Evolutionary conservation across 2,888 invertebrate genomes (phyloP).

Genomic region (Philereme transversata): DNA sequence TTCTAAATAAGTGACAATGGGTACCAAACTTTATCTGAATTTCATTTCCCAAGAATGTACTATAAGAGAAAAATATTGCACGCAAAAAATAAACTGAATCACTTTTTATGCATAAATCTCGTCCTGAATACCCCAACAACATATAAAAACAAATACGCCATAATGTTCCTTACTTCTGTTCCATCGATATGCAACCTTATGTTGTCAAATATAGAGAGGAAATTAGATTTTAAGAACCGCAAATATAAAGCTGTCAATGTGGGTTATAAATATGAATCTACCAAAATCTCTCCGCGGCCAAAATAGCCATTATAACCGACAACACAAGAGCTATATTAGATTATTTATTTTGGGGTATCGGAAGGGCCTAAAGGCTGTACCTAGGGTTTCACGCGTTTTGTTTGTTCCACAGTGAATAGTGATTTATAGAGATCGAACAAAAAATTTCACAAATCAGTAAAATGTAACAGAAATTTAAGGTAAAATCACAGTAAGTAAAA

Average conservation of each 20-base stretch:
- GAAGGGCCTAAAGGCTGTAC: conserved; percentile 32
- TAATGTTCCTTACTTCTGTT: conserved; percentile 8
- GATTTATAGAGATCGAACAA: conserved; percentile 29
- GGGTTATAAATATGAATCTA: conserved; percentile 49
- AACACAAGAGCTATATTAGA: conserved; percentile 36
- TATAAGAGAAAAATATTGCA: conserved; percentile 31
- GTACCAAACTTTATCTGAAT: conserved; percentile 26
- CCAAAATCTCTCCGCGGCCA: conserved; percentile 41
- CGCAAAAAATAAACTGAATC: conserved; percentile 39
- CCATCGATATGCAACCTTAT: conserved; percentile 22
- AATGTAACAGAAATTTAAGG: neutral
- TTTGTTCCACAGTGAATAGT: conserved; percentile 27
- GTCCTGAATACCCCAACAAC: conserved; percentile 47
- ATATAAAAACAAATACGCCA: conserved; percentile 45
- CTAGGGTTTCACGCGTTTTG: conserved; percentile 37
- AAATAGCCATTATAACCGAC: conserved; percentile 30
- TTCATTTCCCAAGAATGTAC: conserved; percentile 24
- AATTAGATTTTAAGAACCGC: conserved; percentile 11
- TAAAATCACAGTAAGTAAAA: no score
- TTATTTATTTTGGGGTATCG: conserved; percentile 24
- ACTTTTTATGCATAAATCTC: conserved; percentile 49
- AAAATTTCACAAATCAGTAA: neutral
- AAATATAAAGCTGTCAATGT: conserved; percentile 39
- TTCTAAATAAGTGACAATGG: conserved; percentile 4
- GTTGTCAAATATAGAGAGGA: conserved; percentile 2